Evolutionary conservation across 2,113 vertebrate genomes (phyloP).

Genomic region (Hypocryptadius cinnamomeus): DNA sequence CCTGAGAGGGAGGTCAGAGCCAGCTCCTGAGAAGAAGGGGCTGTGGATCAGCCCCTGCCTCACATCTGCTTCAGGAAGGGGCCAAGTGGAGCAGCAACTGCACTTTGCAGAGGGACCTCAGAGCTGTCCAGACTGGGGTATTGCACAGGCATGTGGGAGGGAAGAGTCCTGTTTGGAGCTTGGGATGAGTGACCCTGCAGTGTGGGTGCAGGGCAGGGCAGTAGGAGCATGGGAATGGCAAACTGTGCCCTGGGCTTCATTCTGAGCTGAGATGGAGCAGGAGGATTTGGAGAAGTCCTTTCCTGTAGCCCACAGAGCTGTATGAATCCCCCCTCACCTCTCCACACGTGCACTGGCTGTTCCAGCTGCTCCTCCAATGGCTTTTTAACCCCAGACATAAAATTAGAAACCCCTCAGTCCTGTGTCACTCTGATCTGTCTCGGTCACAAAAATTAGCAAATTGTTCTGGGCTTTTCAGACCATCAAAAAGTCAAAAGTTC

Average conservation of each 20-base stretch:
- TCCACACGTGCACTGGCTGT: not conserved
- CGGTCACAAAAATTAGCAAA: not conserved
- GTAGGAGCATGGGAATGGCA: fast-evolving
- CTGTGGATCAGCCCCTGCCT: not conserved
- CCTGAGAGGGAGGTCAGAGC: not conserved
- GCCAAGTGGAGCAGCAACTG: not conserved
- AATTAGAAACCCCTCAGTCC: not conserved
- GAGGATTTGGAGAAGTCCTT: not conserved
- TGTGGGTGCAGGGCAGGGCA: not conserved
- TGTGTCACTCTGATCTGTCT: not conserved
- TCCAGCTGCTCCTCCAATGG: not conserved
- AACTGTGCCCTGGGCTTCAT: not conserved
- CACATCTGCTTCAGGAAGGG: not conserved
- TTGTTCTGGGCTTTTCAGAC: not conserved
- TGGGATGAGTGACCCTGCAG: not conserved
- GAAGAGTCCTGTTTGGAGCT: not conserved
- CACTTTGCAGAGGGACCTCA: not conserved
- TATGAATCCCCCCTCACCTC: not conserved
- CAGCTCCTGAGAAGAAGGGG: not conserved
- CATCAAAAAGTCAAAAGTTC: not conserved
- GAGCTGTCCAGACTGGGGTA: not conserved
- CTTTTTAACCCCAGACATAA: not conserved
- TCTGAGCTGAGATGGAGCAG: not conserved
- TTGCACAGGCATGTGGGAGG: not conserved
- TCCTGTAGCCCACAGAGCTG: not conserved